Conservation (phyloP, 2,113 vertebrate species). For the Choloepus hoffmanni region DNA sequence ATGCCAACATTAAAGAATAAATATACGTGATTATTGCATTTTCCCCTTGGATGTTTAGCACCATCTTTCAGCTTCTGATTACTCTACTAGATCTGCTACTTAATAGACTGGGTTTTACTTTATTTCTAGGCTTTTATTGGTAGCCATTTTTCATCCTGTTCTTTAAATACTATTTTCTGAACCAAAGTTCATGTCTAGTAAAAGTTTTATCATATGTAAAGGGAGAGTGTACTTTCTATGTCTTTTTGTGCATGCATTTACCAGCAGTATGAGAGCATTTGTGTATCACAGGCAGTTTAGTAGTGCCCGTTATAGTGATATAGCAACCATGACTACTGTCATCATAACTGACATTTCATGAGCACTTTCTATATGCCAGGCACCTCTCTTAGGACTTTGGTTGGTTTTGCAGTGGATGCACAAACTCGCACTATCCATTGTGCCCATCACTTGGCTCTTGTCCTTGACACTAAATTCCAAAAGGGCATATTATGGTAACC, state of each 20-base stretch:
- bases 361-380: rapidly evolving
- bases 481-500: not conserved
- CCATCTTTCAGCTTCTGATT: not conserved
- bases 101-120: not conserved
- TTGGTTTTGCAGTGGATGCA: no score
- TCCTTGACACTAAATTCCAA: not conserved
- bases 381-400: not conserved
- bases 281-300: not conserved
- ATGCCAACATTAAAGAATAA: not conserved
- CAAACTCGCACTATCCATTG: rapidly evolving
- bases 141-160: not conserved
- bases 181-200: not conserved
- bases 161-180: not conserved
- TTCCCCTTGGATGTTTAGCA: rapidly evolving
- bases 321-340: rapidly evolving
- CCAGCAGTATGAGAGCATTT: not conserved
- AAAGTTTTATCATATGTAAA: not conserved
- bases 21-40: rapidly evolving
- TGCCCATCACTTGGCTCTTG: rapidly evolving
- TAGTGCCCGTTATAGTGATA: rapidly evolving
- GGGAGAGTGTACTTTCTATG: not conserved
- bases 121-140: not conserved
- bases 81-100: not conserved
- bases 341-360: rapidly evolving
- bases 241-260: not conserved